phyloP scores from a whole-genome alignment of 2,888 invertebrate genomes.

The Cryptus viduatorius region DNA sequence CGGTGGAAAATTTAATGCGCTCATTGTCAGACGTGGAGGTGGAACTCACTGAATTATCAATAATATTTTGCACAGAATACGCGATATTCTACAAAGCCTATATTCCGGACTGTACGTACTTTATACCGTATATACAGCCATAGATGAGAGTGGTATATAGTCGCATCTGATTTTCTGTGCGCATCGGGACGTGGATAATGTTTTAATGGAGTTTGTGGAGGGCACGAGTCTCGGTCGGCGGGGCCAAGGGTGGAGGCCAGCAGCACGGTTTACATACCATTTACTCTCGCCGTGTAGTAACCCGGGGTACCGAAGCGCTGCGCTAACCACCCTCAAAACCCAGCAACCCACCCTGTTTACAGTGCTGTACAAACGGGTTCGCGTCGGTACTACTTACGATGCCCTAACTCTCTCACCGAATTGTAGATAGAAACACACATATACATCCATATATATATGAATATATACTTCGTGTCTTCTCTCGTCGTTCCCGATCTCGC shows the following conservation, averaged over 20 bases:
- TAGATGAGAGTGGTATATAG: conserved; percentile 70
- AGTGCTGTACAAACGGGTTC: conserved; percentile 82
- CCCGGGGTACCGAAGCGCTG: conserved; percentile 69
- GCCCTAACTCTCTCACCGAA: conserved; percentile 55
- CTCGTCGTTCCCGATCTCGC: conserved; percentile 28
- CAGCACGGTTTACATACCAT: conserved; percentile 84
- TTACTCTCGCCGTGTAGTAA: conserved; percentile 83
- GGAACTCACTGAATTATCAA: conserved; percentile 52
- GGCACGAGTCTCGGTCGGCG: conserved; percentile 72
- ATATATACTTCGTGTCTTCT: conserved; percentile 29
- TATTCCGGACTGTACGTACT: background rate
- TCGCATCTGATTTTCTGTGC: conserved; percentile 84
- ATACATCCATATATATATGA: background rate
- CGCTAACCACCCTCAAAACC: conserved; percentile 58
- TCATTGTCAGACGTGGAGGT: conserved; percentile 41
- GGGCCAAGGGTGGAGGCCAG: conserved; percentile 80
- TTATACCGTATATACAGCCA: conserved; percentile 7
- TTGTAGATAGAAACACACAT: conserved; percentile 15
- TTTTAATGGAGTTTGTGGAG: conserved; percentile 85
- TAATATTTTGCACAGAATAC: conserved; percentile 1
- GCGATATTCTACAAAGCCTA: background rate
- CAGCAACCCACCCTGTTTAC: conserved; percentile 79
- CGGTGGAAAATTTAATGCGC: background rate
- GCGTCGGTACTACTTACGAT: conserved; percentile 77
- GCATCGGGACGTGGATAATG: conserved; percentile 85